A percentile compares a stretch with the other conserved stretches of the same genome.
phyloP scores from a whole-genome alignment of 2,797 vertebrate genomes.

The Alauda arvensis region DNA sequence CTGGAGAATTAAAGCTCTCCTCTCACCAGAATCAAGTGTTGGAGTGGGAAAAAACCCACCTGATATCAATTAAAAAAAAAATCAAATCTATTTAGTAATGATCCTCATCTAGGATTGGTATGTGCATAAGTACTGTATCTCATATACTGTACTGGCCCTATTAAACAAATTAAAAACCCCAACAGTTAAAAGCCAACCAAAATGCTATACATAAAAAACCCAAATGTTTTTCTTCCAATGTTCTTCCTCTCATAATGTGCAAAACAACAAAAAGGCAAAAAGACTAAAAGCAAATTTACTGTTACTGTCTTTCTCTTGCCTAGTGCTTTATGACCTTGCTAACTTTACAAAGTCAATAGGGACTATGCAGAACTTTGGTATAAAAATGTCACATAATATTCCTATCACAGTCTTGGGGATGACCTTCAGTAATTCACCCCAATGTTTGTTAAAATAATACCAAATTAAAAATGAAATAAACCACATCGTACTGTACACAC shows the following conservation, averaged over 20 bases:
- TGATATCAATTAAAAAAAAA: slow-evolving; percentile 16
- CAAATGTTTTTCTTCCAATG: slow-evolving; percentile 60
- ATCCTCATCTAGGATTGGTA: slow-evolving; percentile 65
- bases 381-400: slow-evolving; percentile 76
- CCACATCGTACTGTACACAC: slow-evolving; percentile 75
- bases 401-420: slow-evolving; percentile 70
- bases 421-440: slow-evolving; percentile 69
- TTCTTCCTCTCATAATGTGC: slow-evolving; percentile 84
- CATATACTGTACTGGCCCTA: slow-evolving; percentile 68
- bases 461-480: slow-evolving; percentile 74
- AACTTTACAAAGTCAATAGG: slow-evolving; percentile 72
- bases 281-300: slow-evolving; percentile 78
- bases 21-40: slow-evolving; percentile 60
- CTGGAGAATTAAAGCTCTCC: slow-evolving; percentile 68
- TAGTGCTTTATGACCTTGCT: slow-evolving; percentile 81
- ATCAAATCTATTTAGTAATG: slow-evolving; percentile 37
- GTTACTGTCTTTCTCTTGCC: slow-evolving; percentile 74
- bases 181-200: slow-evolving; percentile 60
- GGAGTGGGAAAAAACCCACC: slow-evolving; percentile 5
- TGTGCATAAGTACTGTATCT: slow-evolving; percentile 74
- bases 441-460: slow-evolving; percentile 71
- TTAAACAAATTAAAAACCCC: slow-evolving; percentile 61
- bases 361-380: slow-evolving; percentile 88
- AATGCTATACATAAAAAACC: slow-evolving; percentile 52
- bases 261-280: slow-evolving; percentile 89